Percentiles rank a stretch among this genome's conserved stretches.
Conservation (phyloP, 2,888 invertebrate genomes). For the Pheosia gnoma region DNA sequence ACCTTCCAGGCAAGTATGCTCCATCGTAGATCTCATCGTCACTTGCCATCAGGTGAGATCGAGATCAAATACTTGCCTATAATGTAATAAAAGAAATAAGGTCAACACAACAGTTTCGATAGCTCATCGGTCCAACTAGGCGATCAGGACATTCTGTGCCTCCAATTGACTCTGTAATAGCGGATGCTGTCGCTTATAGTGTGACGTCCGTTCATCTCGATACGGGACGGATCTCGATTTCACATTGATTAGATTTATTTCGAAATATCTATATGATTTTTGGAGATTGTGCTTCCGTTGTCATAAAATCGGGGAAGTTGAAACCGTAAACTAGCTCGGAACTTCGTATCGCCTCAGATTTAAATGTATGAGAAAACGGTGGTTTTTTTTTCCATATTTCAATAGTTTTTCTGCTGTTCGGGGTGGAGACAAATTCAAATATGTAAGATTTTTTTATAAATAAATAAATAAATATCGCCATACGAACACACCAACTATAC, state of each 20-base stretch:
- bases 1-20: no score
- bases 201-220: conserved; percentile 30
- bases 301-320: not conserved
- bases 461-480: no score
- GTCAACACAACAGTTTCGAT: not conserved
- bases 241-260: conserved; percentile 28
- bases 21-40: no score
- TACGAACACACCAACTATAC: no score
- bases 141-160: conserved; percentile 6
- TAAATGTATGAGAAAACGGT: no score
- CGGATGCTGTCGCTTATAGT: conserved; percentile 41
- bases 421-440: no score
- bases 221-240: conserved; percentile 35
- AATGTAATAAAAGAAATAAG: not conserved
- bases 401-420: no score
- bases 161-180: conserved; percentile 38
- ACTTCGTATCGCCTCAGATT: no score
- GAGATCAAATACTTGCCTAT: no score
- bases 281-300: not conserved
- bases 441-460: no score
- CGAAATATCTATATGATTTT: conserved; percentile 1
- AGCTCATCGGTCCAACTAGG: not conserved
- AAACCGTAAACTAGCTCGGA: not conserved
- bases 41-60: no score
- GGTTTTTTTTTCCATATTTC: no score